Evolutionary conservation across 2,797 vertebrate species (phyloP).

Genomic region (Malurus leucopterus): DNA sequence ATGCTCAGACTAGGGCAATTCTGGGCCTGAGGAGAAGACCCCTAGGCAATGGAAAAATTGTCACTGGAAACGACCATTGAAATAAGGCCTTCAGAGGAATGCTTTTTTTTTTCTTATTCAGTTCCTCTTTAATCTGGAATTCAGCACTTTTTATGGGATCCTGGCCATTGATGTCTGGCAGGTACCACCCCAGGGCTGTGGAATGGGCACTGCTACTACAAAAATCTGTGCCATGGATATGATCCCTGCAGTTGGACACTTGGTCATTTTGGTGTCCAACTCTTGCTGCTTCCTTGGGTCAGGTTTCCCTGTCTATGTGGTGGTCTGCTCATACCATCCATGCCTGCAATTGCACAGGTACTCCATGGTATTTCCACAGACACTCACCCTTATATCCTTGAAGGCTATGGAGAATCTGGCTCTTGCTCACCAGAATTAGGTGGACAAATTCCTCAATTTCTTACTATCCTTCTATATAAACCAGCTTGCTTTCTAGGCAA

Average conservation of each 20-base stretch:
- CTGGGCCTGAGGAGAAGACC: background rate
- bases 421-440: background rate
- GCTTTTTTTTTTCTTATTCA: background rate
- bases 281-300: background rate
- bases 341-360: background rate
- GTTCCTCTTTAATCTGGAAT: background rate
- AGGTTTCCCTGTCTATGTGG: background rate
- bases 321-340: background rate
- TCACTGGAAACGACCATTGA: background rate
- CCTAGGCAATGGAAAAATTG: background rate
- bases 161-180: background rate
- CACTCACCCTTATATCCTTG: background rate
- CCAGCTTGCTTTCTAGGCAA: background rate
- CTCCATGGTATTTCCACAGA: background rate
- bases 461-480: background rate
- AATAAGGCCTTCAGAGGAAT: background rate
- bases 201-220: background rate
- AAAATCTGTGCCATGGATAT: background rate
- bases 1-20: background rate
- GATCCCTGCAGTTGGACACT: background rate
- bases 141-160: background rate
- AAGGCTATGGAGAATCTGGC: background rate
- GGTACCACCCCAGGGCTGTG: no score
- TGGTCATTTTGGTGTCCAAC: accelerated
- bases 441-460: background rate